Evolutionary conservation across 1,140 invertebrate genomes (phyloP), one percentile per base, ranked within the genome.

Genomic region (Micrasema longulum): DNA sequence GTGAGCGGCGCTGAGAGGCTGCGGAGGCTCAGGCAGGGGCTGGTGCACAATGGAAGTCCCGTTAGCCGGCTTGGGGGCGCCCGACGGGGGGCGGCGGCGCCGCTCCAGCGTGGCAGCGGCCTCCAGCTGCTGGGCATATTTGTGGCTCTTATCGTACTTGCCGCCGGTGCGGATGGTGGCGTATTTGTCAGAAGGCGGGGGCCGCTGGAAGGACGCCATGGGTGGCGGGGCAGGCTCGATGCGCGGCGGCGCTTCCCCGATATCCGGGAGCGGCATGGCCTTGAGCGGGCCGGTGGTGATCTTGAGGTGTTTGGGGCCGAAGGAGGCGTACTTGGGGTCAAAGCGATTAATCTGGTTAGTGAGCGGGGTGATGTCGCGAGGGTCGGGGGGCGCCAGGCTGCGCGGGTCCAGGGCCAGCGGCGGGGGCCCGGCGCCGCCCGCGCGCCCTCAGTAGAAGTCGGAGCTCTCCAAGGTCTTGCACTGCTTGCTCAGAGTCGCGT

Each of bases 391-490:
- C 73, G 76, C 76, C 74, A 74, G 71, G 70, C 69, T 41, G 74
- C 76, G 77, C 31, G 77, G 68, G 73, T 76, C 53, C 64, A 82
- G 80, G 78, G 77, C 70, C 76, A 81, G 79, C 77, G 82, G 82
- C 69, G 81, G 80, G 78, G 82, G 82, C 80, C 82, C 82, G 85
- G 85, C 86, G 86, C 86, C 87, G 86, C 87, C 87, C 83, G 86
- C 84, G 86, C 87, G 88, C 81, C 89, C 92, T 95, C 93, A 96
- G 92, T 96, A 96, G 84, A 96, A 96, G 86, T 96, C 94, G 78
- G 91, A 94, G 50, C 93, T 93, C 85, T 96, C 95, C n/a, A 96
- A 86, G 68, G 95, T 96, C 85, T 96, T 96, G 89, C 95, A 96
- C 85, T 95, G 93, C 86, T 95, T 95, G 89, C 93, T 95, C 81